Conservation (phyloP, 1,140 invertebrate genomes). For the Conopomorpha cramerella region DNA sequence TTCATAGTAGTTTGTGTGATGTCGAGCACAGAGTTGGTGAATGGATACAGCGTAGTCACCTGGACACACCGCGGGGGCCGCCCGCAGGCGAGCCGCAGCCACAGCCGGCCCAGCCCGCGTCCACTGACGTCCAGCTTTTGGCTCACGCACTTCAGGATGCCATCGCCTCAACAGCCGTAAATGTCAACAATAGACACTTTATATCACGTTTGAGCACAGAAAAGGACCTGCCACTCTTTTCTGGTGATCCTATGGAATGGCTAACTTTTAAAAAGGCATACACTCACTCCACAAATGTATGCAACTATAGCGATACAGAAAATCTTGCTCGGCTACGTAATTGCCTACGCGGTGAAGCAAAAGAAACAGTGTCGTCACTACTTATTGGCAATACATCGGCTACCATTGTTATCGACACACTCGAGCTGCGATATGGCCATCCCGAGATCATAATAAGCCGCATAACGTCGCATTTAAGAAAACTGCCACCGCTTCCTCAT, state of each 20-base stretch:
- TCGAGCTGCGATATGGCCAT: slow-evolving; percentile 2
- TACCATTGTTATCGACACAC: not conserved
- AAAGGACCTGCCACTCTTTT: not conserved
- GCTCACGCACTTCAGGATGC: not conserved
- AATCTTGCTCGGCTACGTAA: not conserved
- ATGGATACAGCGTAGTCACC: not conserved
- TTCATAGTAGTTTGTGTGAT: too few relatives aligned
- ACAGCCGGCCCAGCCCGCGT: not conserved
- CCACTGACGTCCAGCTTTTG: not conserved
- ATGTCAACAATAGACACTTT: not conserved
- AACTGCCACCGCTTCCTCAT: not conserved
- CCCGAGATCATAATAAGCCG: slow-evolving; percentile 4
- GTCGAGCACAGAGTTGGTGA: not conserved
- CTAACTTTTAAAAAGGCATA: not conserved
- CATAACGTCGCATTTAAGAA: slow-evolving; percentile 1
- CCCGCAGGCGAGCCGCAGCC: not conserved
- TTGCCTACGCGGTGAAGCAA: slow-evolving; percentile 2
- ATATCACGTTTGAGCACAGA: not conserved
- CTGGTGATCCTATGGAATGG: not conserved
- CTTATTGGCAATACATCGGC: not conserved
- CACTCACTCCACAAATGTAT: not conserved
- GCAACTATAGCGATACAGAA: not conserved
- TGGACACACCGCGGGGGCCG: not conserved
- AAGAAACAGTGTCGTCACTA: slow-evolving; percentile 1
- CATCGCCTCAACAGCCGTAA: not conserved